These are phyloP conservation scores for Dexiosoma caninum DNA, from an alignment of 2,888 invertebrate species.

Conservation along the genomic window DNA sequence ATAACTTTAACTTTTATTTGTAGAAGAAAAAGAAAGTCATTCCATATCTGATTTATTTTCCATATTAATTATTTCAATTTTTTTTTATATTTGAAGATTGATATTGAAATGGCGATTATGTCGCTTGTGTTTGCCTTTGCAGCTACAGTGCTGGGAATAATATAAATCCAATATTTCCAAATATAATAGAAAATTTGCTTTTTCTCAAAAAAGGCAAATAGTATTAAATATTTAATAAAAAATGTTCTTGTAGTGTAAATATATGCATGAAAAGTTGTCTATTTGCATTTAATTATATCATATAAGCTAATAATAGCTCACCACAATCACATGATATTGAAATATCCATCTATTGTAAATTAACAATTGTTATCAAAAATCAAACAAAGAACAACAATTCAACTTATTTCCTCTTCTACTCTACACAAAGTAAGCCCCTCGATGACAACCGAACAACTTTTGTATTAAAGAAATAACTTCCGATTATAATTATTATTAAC, in stretches of 20 bases:
- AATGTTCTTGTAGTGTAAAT: not conserved
- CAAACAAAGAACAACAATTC: not conserved
- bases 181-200: no score
- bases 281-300: not conserved
- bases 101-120: no score
- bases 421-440: not conserved
- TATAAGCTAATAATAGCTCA: not conserved
- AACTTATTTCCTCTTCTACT: not conserved
- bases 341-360: slow-evolving; percentile 40
- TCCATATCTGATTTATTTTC: no score
- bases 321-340: not conserved
- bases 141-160: no score
- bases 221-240: no score
- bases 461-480: slow-evolving; percentile 46
- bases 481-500: not conserved
- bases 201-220: no score
- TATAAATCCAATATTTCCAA: no score
- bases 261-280: not conserved
- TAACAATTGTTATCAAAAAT: slow-evolving; percentile 10
- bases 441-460: slow-evolving; percentile 11
- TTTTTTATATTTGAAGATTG: no score
- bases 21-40: no score
- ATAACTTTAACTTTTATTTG: no score
- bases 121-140: no score
- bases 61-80: no score